Conservation (phyloP, 2,888 invertebrate genomes). For the Stomorhina lunata region DNA sequence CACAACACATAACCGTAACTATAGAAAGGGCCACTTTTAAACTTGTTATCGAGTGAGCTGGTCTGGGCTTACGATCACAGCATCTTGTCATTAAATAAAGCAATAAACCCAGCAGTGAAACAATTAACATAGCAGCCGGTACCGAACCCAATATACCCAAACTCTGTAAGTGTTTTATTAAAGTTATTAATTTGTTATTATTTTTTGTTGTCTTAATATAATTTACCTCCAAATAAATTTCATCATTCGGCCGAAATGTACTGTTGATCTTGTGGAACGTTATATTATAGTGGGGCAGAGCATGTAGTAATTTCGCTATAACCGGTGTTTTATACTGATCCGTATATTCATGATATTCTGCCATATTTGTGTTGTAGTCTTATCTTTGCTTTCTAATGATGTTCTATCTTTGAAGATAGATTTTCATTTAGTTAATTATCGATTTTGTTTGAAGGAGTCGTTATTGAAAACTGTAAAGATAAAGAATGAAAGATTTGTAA, state of each 20-base stretch:
- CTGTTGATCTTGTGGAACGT: slow-evolving; percentile 93
- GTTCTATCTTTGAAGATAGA: slow-evolving; percentile 14
- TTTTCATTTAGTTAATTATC: slow-evolving; percentile 23
- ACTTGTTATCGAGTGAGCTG: slow-evolving; percentile 92
- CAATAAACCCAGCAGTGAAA: slow-evolving; percentile 92
- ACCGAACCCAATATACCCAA: slow-evolving; percentile 95
- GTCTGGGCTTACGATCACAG: slow-evolving; percentile 95
- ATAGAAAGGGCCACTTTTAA: slow-evolving; percentile 90
- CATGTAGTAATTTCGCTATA: slow-evolving; percentile 92
- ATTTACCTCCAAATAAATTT: slow-evolving; percentile 92
- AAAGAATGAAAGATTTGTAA: not conserved
- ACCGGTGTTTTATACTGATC: slow-evolving; percentile 91
- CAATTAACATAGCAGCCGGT: slow-evolving; percentile 95
- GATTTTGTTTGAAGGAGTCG: not conserved
- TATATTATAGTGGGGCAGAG: slow-evolving; percentile 95
- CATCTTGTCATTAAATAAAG: slow-evolving; percentile 96
- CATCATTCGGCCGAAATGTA: slow-evolving; percentile 93
- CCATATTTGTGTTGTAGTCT: slow-evolving; percentile 71
- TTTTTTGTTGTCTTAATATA: not conserved
- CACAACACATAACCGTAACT: slow-evolving; percentile 92
- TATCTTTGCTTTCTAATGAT: slow-evolving; percentile 21
- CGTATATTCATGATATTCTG: slow-evolving; percentile 80
- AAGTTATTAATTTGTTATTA: no score
- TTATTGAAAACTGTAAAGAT: not conserved
- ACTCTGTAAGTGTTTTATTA: slow-evolving; percentile 83